phyloP scores from a whole-genome alignment of 2,888 invertebrate species.

The Thelaira solivaga region DNA sequence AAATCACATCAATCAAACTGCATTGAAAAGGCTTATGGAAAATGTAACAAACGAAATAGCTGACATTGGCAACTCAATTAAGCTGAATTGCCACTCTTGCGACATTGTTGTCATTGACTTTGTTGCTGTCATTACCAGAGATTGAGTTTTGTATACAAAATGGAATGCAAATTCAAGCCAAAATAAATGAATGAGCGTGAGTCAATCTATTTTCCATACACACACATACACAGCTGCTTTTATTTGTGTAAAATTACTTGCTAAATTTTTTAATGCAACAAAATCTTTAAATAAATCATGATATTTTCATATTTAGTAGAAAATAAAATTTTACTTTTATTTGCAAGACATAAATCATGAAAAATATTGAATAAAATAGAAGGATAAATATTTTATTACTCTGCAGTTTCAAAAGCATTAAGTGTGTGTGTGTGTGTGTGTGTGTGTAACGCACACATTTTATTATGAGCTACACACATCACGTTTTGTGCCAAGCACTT shows the following conservation, averaged over 20 bases:
- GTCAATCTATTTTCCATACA: neutral
- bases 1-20: slow-evolving; percentile 34
- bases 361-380: neutral
- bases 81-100: slow-evolving; percentile 41
- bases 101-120: slow-evolving; percentile 6
- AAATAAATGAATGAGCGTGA: neutral
- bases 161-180: slow-evolving; percentile 23
- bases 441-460: too few species aligned
- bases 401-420: too few species aligned
- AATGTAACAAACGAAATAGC: slow-evolving; percentile 19
- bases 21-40: neutral
- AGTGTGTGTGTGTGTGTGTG: too few species aligned
- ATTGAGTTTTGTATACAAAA: slow-evolving; percentile 6
- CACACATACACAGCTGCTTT: neutral
- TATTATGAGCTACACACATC: too few species aligned
- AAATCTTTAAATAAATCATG: neutral
- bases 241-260: too few species aligned
- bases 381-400: neutral
- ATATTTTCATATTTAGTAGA: neutral
- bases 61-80: slow-evolving; percentile 61
- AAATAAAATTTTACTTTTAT: too few species aligned
- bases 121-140: slow-evolving; percentile 15
- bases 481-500: too few species aligned
- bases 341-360: too few species aligned
- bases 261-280: neutral